Conservation (phyloP, 1,140 invertebrate genomes). For the Lethrus apterus region DNA sequence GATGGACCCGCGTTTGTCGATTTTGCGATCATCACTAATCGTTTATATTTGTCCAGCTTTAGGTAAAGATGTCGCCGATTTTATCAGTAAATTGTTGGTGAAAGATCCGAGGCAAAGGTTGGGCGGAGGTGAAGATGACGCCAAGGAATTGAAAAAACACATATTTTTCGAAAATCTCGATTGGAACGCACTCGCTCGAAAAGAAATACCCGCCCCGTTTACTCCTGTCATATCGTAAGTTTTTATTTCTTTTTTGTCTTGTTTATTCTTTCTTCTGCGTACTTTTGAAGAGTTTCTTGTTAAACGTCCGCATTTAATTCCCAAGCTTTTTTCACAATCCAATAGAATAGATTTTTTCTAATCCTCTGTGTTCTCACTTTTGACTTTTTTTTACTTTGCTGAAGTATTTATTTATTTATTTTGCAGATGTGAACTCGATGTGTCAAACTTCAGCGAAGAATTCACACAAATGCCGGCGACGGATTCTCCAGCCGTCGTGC, state of each 20-base stretch:
- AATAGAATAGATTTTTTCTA: background rate
- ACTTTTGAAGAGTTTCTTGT: too few species aligned
- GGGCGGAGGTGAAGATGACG: conserved; percentile 73
- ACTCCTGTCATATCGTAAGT: conserved; percentile 64
- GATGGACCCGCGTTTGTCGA: conserved; percentile 3
- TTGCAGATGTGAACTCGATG: conserved; percentile 71
- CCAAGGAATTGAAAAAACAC: conserved; percentile 79
- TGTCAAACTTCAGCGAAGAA: conserved; percentile 93
- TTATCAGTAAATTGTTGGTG: conserved; percentile 67
- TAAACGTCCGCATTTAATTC: too few species aligned
- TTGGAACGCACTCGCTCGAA: conserved; percentile 68
- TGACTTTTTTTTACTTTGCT: conserved; percentile 7
- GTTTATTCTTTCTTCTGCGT: too few species aligned
- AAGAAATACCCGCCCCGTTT: conserved; percentile 73
- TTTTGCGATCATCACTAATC: background rate
- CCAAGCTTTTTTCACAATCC: too few species aligned
- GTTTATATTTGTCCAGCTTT: conserved; percentile 39
- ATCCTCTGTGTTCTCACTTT: background rate
- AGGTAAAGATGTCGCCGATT: conserved; percentile 53
- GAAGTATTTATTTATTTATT: conserved; percentile 15
- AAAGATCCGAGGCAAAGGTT: conserved; percentile 82
- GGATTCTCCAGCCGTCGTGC: conserved; percentile 84
- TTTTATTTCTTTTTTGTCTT: too few species aligned
- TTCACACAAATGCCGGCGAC: conserved; percentile 86
- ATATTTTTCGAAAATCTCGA: conserved; percentile 72